Base-by-base conservation (phyloP, 1,140 invertebrate genomes). In the Drosophila ironensis region DNA sequence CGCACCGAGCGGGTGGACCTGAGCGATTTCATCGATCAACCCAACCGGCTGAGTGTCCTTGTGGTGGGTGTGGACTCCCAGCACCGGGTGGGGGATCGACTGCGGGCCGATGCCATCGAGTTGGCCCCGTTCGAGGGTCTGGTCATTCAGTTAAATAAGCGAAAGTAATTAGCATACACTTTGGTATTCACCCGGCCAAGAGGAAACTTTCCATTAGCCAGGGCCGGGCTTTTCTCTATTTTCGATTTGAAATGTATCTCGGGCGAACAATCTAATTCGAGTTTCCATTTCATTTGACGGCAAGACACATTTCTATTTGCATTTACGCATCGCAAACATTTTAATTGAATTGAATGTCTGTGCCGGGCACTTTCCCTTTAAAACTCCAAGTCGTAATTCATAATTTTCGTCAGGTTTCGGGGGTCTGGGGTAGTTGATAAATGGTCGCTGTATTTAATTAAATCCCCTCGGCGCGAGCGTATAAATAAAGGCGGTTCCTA, bases 11-110 rank as follows among this genome's bases (percentile, higher is more conserved):
- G 28, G 2, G 86, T 92, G 0, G 50, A 92, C 73, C 25, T 92
- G 4, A 52, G 41, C 0, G 27, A 48, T 24, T 91, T 91, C 11
- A 57, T 84, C 7, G 76, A 88, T 42, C 24, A 78, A 12, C 67
- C 73, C 8, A 90, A 91, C 25, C 61, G 90, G 14, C 52, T 93
- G 0, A 82, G 41, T 17, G 88, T 92, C 1, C 44, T 90, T 4
- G 45, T 92, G 11, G 86, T 88, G 1, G 91, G 84, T 3, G 61
- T 91, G 4, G 72, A 82, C 2, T 93, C 92, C 0, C 27, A 69
- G 0, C 80, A 91, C 24, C 37, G 63, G 24, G 42, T 57, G 40
- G 90, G 90, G 86, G 92, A 90, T 88, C 42, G 60, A 0, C 24
- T 84, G 1, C 51, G 41, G 17, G 54, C 71, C 4, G 48, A 46